Base-by-base conservation (phyloP, 2,888 invertebrate species). In the Plutella xylostella region DNA sequence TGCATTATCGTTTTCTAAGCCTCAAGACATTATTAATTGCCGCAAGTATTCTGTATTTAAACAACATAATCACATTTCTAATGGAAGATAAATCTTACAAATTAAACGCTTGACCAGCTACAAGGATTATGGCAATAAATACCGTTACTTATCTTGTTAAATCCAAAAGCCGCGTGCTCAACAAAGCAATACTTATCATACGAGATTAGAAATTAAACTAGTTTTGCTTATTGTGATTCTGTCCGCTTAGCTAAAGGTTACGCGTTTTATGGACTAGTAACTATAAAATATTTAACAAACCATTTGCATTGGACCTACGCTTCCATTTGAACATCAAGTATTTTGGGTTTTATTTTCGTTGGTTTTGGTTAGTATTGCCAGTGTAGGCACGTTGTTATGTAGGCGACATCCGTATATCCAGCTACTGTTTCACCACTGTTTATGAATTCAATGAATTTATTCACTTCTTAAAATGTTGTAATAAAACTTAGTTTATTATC, bases 401-500 rank as follows among this genome's bases (percentile, higher is more conserved):
- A 68, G 70, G 69, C 68, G 72, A 70, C 66, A 69, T 68, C 63
- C 68, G 66, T 68, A 63, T n/a, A 15, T 15, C 33, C 20, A 65
- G 73, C 79, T 78, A 70, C 79, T 66, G 72, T 71, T 71, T 65
- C 72, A 68, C 67, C 56, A 61, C 62, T 70, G 74, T 70, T 73
- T 72, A 74, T 68, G 28, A 67, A 73, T 72, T 64, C 61, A 61
- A 61, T 60, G 61, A 66, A 65, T 65, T 67, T 61, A 58, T 34
- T 9, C 34, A n/a, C 14, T 14, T 19, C 12, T 17, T 19, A 35
- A 12, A 35, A 18, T 15, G 20, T 37, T 18, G 1, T 19, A 20
- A 37, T 12, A 37, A 12, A 37, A 9, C n/a, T 37, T 37, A n/a
- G 12, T 19, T 37, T 4, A n/a, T n/a, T n/a, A n/a, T n/a, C n/a